Evolutionary conservation across 2,888 invertebrate genomes (phyloP).

Genomic region (Caenorhabditis sp.): DNA sequence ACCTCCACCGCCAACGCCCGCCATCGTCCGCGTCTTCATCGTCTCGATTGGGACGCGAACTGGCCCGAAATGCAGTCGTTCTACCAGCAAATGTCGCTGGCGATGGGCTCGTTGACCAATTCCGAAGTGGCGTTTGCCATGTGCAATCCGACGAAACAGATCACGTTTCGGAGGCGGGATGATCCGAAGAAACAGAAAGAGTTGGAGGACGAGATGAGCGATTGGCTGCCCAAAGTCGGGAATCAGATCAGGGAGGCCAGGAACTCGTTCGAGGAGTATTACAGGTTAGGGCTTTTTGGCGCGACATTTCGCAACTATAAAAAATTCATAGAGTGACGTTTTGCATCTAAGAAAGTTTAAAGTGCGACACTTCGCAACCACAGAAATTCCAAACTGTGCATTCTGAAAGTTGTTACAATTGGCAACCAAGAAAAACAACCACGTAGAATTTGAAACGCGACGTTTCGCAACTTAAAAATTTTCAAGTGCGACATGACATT

Average conservation of each 20-base stretch:
- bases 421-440: too few relatives aligned
- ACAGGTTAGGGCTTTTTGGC: too few relatives aligned
- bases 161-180: neutral
- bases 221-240: slow-evolving; percentile 25
- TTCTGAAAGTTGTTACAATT: too few relatives aligned
- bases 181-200: slow-evolving; percentile 21
- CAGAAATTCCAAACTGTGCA: too few relatives aligned
- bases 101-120: slow-evolving; percentile 27
- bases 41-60: slow-evolving; percentile 18
- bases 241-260: slow-evolving; percentile 4
- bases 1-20: neutral
- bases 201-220: slow-evolving; percentile 22
- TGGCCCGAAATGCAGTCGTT: slow-evolving; percentile 30
- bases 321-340: too few relatives aligned
- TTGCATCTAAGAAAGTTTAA: too few relatives aligned
- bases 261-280: slow-evolving; percentile 12
- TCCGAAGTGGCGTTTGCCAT: slow-evolving; percentile 10
- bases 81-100: slow-evolving; percentile 22
- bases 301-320: too few relatives aligned
- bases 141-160: slow-evolving; percentile 23
- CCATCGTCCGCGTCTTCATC: slow-evolving; percentile 1
- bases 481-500: too few relatives aligned
- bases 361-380: too few relatives aligned
- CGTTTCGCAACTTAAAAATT: too few relatives aligned
- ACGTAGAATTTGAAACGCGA: too few relatives aligned